A percentile compares a stretch with the other conserved stretches of the same genome.
Evolutionary conservation across 2,797 vertebrate genomes (phyloP).

Genomic region (Takifugu ocellatus): DNA sequence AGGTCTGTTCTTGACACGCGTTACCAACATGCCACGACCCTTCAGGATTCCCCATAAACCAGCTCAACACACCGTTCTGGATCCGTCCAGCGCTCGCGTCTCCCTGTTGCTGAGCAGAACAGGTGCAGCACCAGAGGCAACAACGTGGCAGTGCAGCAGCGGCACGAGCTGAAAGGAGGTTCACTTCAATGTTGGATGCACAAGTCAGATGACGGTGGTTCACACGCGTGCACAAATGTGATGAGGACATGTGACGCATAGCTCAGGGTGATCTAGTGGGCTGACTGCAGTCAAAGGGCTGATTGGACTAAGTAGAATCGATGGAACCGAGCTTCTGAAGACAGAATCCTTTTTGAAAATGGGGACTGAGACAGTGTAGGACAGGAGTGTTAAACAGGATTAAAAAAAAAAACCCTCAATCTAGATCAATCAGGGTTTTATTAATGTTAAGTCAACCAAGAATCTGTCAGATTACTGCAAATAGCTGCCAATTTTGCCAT

Average conservation of each 20-base stretch:
- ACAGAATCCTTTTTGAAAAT: slow-evolving; percentile 48
- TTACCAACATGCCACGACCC: background rate
- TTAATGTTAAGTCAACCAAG: no score
- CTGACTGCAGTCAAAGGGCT: slow-evolving; percentile 7
- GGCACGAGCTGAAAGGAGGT: slow-evolving; percentile 23
- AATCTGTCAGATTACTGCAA: background rate
- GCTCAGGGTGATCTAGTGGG: background rate
- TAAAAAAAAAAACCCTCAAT: no score
- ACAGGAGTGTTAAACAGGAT: background rate
- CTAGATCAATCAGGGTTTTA: no score
- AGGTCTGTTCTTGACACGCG: background rate
- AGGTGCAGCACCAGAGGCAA: slow-evolving; percentile 73
- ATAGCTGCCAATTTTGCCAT: background rate
- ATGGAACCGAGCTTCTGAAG: slow-evolving; percentile 12
- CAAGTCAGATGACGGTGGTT: slow-evolving; percentile 21
- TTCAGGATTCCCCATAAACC: slow-evolving; percentile 17
- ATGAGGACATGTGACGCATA: background rate
- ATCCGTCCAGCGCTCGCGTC: slow-evolving; percentile 38
- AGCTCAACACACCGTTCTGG: slow-evolving; percentile 44
- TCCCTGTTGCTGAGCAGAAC: slow-evolving; percentile 66
- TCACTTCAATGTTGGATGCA: slow-evolving; percentile 21
- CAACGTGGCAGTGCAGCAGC: slow-evolving; percentile 55
- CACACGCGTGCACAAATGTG: slow-evolving; percentile 15
- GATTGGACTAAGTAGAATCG: no score
- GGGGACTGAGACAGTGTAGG: slow-evolving; percentile 38